These are phyloP conservation scores for Microplitis manilae DNA, from an alignment of 2,888 invertebrate genomes.

Conservation along the genomic window DNA sequence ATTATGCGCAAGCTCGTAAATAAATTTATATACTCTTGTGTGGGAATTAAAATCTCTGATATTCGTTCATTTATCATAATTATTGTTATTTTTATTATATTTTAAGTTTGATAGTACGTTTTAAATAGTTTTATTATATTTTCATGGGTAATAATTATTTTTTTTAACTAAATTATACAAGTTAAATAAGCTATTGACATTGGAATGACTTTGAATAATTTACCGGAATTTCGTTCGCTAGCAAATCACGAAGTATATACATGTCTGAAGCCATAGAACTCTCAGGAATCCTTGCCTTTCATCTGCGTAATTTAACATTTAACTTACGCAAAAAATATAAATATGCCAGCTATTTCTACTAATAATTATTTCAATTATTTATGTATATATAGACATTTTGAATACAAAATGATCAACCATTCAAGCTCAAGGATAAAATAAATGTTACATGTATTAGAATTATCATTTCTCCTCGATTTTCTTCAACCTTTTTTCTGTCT, in stretches of 20 bases:
- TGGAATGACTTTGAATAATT: constrained; percentile 23
- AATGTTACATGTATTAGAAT: background rate
- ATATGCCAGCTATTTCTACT: background rate
- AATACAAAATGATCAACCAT: background rate
- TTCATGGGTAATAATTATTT: background rate
- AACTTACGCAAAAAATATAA: background rate
- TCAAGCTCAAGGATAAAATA: background rate
- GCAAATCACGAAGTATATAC: background rate
- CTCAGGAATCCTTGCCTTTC: background rate
- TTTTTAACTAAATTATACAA: background rate
- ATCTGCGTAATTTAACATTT: background rate
- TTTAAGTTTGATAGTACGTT: no score
- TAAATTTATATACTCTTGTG: no score
- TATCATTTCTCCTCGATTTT: background rate
- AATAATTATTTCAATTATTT: background rate
- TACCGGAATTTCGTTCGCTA: background rate
- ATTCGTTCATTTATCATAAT: no score
- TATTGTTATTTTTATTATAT: no score
- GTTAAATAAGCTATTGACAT: background rate
- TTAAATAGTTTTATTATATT: no score
- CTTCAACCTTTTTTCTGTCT: background rate
- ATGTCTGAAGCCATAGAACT: background rate
- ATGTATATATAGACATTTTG: no score
- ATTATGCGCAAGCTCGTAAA: no score
- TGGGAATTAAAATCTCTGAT: no score